These are phyloP conservation scores for Sesia apiformis DNA, from an alignment of 2,888 invertebrate species.

Conservation along the genomic window DNA sequence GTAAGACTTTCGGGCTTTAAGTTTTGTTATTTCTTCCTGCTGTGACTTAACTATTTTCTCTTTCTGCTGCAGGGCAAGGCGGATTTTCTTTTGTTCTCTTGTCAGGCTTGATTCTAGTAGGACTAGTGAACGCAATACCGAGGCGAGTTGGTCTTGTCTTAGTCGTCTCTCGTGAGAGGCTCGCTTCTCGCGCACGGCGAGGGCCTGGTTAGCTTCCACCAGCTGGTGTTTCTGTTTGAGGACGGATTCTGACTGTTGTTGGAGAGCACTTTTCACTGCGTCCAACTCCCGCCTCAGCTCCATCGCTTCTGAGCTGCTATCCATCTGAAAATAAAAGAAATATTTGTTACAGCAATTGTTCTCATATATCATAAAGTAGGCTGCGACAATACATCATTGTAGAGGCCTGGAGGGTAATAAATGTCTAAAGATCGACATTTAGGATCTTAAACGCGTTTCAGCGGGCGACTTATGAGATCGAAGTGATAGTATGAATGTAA, in stretches of 20 bases:
- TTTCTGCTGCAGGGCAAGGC: constrained; percentile 79
- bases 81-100: constrained; percentile 82
- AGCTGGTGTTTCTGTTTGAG: constrained; percentile 80
- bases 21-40: constrained; percentile 78
- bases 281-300: constrained; percentile 77
- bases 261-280: constrained; percentile 78
- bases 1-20: constrained; percentile 69
- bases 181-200: constrained; percentile 75
- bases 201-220: constrained; percentile 75
- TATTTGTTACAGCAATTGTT: not conserved
- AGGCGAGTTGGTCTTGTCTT: constrained; percentile 81
- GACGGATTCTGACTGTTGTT: constrained; percentile 76
- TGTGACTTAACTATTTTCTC: constrained; percentile 82
- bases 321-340: constrained; percentile 75
- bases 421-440: constrained; percentile 20
- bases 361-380: not conserved
- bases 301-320: constrained; percentile 76
- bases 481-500: constrained; percentile 18
- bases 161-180: constrained; percentile 76
- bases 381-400: not conserved
- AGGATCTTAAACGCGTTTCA: constrained; percentile 14
- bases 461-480: constrained; percentile 21
- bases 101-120: constrained; percentile 81
- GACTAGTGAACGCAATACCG: constrained; percentile 80
- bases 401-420: constrained; percentile 6